Evolutionary conservation across 1,140 invertebrate species (phyloP).

Genomic region (Lucilia cuprina): DNA sequence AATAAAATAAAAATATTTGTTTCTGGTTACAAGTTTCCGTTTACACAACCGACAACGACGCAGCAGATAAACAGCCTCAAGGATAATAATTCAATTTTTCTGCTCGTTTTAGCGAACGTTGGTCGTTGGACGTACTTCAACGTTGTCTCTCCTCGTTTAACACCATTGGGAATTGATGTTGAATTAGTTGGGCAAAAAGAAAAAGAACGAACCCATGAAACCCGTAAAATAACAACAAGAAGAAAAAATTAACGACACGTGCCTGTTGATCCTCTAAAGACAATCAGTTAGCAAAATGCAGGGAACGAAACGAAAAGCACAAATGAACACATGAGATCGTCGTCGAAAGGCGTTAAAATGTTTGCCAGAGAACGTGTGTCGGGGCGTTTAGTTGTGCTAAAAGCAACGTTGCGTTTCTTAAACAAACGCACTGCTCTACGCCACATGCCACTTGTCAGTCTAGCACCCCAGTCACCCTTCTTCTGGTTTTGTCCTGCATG

Average conservation of each 20-base stretch:
- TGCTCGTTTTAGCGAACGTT: conserved; percentile 57
- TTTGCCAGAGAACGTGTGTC: conserved; percentile 14
- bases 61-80: conserved; percentile 53
- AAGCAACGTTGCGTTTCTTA: background rate
- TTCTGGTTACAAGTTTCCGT: conserved; percentile 41
- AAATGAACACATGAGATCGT: conserved; percentile 33
- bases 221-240: conserved; percentile 15
- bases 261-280: conserved; percentile 42
- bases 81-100: conserved; percentile 62
- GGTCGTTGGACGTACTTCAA: background rate
- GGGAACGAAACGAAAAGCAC: background rate
- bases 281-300: background rate
- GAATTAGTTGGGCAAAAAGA: conserved; percentile 35
- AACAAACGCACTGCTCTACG: background rate
- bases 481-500: background rate
- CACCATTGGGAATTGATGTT: conserved; percentile 52
- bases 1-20: conserved; percentile 40
- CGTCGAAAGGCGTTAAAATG: conserved; percentile 21
- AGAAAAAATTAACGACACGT: conserved; percentile 58
- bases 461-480: background rate
- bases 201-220: background rate
- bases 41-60: conserved; percentile 28
- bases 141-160: conserved; percentile 27
- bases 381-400: background rate
- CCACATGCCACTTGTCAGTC: conserved; percentile 20